Evolutionary conservation across 1,140 invertebrate species (phyloP).

Genomic region (Onthophagus taurus): DNA sequence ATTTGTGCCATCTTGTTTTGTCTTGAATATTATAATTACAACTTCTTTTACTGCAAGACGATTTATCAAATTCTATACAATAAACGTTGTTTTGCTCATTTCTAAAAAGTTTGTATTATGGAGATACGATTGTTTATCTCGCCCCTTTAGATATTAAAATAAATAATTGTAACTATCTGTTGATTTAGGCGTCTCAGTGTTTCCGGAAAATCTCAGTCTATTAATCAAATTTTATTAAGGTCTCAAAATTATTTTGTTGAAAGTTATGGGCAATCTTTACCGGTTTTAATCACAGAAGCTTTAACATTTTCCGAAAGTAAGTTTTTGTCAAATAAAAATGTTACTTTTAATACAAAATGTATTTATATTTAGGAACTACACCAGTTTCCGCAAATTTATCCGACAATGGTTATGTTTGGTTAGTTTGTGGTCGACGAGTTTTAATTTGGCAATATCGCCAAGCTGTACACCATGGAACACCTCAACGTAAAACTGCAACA

Average conservation of each 20-base stretch:
- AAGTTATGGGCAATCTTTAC: constrained; percentile 67
- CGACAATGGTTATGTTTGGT: constrained; percentile 55
- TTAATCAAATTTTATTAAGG: constrained; percentile 56
- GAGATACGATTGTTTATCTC: too few relatives aligned
- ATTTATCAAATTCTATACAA: too few relatives aligned
- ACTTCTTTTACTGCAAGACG: too few relatives aligned
- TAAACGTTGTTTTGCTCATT: too few relatives aligned
- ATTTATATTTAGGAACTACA: constrained; percentile 41
- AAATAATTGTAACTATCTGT: too few relatives aligned
- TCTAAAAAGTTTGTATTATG: too few relatives aligned
- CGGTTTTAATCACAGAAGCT: constrained; percentile 80
- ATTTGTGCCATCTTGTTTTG: too few relatives aligned
- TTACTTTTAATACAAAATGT: neutral
- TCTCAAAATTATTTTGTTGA: constrained; percentile 59
- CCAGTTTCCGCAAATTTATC: constrained; percentile 44
- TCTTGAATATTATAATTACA: too few relatives aligned
- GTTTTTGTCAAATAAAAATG: constrained; percentile 21
- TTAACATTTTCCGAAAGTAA: constrained; percentile 70
- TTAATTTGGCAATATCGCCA: constrained; percentile 79
- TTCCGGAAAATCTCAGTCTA: constrained; percentile 51
- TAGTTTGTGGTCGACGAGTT: constrained; percentile 75
- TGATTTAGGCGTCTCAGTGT: constrained; percentile 47
- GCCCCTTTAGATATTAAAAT: too few relatives aligned
- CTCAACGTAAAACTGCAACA: constrained; percentile 34
- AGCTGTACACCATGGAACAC: constrained; percentile 33